Base-by-base conservation (phyloP, 2,113 vertebrate species). In the Pogona vitticeps region DNA sequence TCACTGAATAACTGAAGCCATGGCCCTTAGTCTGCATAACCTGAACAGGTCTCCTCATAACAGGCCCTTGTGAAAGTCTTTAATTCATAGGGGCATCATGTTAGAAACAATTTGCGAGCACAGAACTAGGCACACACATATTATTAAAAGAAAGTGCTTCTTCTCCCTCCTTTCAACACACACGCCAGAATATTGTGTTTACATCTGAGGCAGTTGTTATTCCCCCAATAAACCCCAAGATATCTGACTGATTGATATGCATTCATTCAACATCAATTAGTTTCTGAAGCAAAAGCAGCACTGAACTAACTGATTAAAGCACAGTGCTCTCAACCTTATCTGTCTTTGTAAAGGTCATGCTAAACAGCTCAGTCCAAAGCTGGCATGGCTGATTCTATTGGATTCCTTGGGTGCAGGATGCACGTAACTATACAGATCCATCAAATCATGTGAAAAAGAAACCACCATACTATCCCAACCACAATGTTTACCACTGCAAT, bases 221-320 rank as follows among this genome's bases (percentile, higher is more conserved):
- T 58, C 76, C 75, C 76, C 52, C 6, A 17, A 14, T 79, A 46
- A 40, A 26, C 79, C 75, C 91, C 89, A 84, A 80, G 72, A 87
- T 67, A 63, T 87, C 83, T 85, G 87, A 17, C 28, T 59, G 75
- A 90, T 86, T 84, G 72, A 78, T 87, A 92, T 90, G 86, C 36
- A 87, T 87, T 89, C 52, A 91, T 82, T 86, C 91, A 85, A 86
- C 89, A 94, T 92, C 90, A 94, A 95, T 93, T 93, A 86, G 38
- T 93, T 89, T 92, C 79, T 88, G 86, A 91, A 92, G 88, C 42
- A 90, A 88, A 67, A 86, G 80, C 80, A 91, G 76, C 83, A 86
- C 83, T 87, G 82, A 91, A 86, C 67, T 90, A 91, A 90, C 72
- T 90, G 92, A 92, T 92, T 94, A 93, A 92, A 89, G 84, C 58